Percentiles rank a stretch among this genome's conserved stretches.
phyloP scores from a whole-genome alignment of 2,797 vertebrate genomes.

The Odontamblyopus lacepedii region DNA sequence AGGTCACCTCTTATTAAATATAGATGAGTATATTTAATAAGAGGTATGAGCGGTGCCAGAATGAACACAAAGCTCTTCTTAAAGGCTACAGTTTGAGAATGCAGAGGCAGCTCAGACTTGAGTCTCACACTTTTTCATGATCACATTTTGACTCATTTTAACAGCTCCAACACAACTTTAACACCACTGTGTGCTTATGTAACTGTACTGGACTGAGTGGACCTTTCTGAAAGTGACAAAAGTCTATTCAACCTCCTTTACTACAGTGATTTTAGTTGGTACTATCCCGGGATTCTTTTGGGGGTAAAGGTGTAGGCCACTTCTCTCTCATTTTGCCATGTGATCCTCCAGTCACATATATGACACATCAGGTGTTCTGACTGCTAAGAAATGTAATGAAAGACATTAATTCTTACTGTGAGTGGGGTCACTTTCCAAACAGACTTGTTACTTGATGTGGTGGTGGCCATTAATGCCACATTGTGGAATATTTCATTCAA shows the following conservation, averaged over 20 bases:
- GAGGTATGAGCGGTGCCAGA: not conserved
- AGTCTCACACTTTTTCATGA: not conserved
- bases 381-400: too few species aligned
- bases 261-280: not conserved
- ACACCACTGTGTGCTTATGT: not conserved
- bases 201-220: not conserved
- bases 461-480: too few species aligned
- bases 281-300: too few species aligned
- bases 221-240: not conserved
- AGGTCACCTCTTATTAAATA: not conserved
- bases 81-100: not conserved
- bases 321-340: too few species aligned
- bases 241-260: not conserved
- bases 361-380: too few species aligned
- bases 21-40: not conserved
- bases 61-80: not conserved
- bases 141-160: not conserved
- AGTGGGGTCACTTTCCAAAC: too few species aligned
- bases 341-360: too few species aligned
- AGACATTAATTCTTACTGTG: too few species aligned
- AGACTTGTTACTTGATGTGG: too few species aligned
- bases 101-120: not conserved
- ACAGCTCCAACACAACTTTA: not conserved
- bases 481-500: too few species aligned
- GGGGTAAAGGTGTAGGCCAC: too few species aligned